Base-by-base conservation (phyloP, 2,888 invertebrate species). In the Apodemia duryi region DNA sequence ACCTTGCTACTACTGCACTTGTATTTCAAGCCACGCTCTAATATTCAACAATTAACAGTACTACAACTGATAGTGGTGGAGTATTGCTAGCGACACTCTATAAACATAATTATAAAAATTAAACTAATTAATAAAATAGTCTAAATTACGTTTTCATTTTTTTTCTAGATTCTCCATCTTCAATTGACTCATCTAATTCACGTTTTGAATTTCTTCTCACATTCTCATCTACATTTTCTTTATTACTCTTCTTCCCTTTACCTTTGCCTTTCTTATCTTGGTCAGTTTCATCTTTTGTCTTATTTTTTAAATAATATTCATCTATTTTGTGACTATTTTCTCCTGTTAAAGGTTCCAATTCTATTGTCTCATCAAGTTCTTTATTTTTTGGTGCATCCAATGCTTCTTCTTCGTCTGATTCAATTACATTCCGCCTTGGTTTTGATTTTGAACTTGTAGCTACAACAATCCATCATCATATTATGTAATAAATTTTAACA, bases 261-360 rank as follows among this genome's bases (percentile, higher is more conserved):
- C 82, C 83, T 62, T 86, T 85, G 0, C 81, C 82, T 68, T 85
- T 85, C 0, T 61, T 61, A 41, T 61, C 67, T 7, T 13, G 21
- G 65, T 84, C 89, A 68, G 88, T 90, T 62, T 90, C 90, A 0
- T 86, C 83, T 0, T 32, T 57, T 32, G 32, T 29, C 13, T 57
- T 66, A 1, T 78, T 77, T 67, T 77, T 83, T 2, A n/a, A 13
- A 65, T 86, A 90, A 69, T 88, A 91, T 63, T 91, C 91, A 0
- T 86, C 83, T 0, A 91, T 81, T 69, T 88, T 91, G 67, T 89
- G 90, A 35, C 88, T 84, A 38, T 79, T 72, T 6, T 88, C 89
- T 0, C 91, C 89, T 0, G 71, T 81, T 0, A 91, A 63, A 0
- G 85, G 84, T 64, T 84, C 81, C 1, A 91, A 52, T 0, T 79